These are phyloP conservation scores for Amphiprion percula DNA, from an alignment of 2,113 vertebrate genomes.

Conservation along the genomic window DNA sequence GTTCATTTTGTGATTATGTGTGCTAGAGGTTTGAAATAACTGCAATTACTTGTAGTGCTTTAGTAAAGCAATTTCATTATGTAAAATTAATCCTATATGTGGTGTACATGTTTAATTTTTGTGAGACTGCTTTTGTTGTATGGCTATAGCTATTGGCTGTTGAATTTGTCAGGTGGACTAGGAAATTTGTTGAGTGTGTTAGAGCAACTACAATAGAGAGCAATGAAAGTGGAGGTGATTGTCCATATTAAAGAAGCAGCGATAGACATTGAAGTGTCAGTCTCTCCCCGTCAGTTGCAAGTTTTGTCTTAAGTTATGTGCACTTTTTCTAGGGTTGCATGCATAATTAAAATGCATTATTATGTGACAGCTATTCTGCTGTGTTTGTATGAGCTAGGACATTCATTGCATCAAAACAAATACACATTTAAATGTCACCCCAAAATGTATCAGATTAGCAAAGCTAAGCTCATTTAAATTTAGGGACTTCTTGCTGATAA, in stretches of 20 bases:
- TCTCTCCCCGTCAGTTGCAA: background rate
- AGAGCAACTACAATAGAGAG: background rate
- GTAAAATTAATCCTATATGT: background rate
- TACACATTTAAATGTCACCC: too few species aligned
- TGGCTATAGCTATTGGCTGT: background rate
- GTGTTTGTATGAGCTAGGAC: background rate
- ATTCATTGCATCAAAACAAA: background rate
- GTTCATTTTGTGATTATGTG: background rate
- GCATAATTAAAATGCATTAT: too few species aligned
- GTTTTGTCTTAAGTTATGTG: background rate
- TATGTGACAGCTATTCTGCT: too few species aligned
- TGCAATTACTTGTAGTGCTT: background rate
- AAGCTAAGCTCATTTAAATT: too few species aligned
- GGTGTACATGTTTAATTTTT: background rate
- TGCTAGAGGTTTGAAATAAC: background rate
- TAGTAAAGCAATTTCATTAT: conserved; percentile 1
- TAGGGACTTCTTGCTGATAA: too few species aligned
- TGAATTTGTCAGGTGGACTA: background rate
- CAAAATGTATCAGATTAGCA: too few species aligned
- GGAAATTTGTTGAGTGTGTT: background rate
- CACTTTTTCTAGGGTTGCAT: too few species aligned
- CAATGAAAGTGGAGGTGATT: background rate
- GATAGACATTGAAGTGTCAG: background rate
- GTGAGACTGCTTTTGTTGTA: background rate
- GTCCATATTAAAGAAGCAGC: too few species aligned